Base-by-base conservation (phyloP, 1,140 invertebrate genomes). In the Drosophila sucinea region DNA sequence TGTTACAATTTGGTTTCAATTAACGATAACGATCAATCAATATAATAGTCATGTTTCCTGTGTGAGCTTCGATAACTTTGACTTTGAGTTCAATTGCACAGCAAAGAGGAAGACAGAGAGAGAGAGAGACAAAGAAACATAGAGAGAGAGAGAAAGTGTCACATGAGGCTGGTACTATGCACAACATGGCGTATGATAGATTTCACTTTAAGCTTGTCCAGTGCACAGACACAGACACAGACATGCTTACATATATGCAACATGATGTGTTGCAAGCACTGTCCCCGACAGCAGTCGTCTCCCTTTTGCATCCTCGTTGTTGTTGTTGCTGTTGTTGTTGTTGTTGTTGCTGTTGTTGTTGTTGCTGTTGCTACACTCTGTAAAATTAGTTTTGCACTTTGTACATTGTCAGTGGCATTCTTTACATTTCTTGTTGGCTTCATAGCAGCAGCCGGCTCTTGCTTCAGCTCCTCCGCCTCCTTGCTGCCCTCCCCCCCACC, bases 321-420 rank as follows among this genome's bases (percentile, higher is more conserved):
- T 67, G 58, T 35, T 67, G 58, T 41, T 72, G 38, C n/a, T 64
- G 60, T 23, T 64, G 63, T 30, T 67, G 60, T 11, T 60, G 51
- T 11, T 82, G 57, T 29, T 67, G 60, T 58, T 68, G 63, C 47
- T 64, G 60, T 23, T 64, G 63, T 30, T 67, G 60, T 11, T 60
- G 51, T 11, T 82, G 57, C 33, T 67, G 60, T 58, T 68, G 63
- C 47, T 89, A 79, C 85, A 89, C 84, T 89, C 85, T 90, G 84
- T 81, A 81, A 89, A 89, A 89, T 89, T 89, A 89, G 84, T 89
- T 89, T 89, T 90, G 84, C 84, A 89, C 85, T 89, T 89, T 89
- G 84, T 89, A 89, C 84, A 89, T 89, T 89, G 84, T 89, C 84
- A 90, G 85, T 89, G 77, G 85, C 85, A 89, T 90, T 90, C 84